Conservation (phyloP, 1,140 invertebrate genomes). For the Cotesia vestalis region DNA sequence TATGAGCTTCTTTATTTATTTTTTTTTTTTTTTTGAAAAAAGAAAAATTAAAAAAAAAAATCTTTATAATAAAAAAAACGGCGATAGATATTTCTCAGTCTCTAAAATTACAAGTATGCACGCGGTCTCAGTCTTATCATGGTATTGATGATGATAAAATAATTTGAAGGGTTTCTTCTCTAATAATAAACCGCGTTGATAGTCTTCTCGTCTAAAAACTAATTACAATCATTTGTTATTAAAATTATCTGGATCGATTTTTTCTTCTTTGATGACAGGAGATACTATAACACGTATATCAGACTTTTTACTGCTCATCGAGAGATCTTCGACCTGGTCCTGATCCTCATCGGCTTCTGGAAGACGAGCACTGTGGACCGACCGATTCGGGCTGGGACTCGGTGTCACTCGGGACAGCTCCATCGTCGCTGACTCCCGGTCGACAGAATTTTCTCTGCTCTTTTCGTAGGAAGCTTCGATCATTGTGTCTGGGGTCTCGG, state of each 20-base stretch:
- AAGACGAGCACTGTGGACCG: conserved; percentile 23
- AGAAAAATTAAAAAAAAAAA: too few relatives aligned
- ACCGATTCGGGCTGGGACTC: conserved; percentile 37
- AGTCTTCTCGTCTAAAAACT: background rate
- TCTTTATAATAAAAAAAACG: too few relatives aligned
- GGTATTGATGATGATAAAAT: conserved; percentile 11
- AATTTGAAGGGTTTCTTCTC: background rate
- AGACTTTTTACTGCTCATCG: conserved; percentile 54
- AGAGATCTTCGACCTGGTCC: conserved; percentile 66
- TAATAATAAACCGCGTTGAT: conserved; percentile 7
- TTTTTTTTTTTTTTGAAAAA: too few relatives aligned
- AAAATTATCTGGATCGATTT: conserved; percentile 32
- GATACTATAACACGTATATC: conserved; percentile 49
- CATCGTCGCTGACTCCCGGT: conserved; percentile 44
- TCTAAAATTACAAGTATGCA: conserved; percentile 28
- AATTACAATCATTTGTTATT: conserved; percentile 37
- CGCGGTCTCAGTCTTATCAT: conserved; percentile 26
- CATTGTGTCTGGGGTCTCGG: conserved; percentile 38
- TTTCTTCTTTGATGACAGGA: conserved; percentile 48
- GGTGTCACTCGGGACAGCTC: conserved; percentile 45
- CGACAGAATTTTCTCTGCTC: conserved; percentile 40
- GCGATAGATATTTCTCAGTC: conserved; percentile 14
- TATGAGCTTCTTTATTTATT: too few relatives aligned
- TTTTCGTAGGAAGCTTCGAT: conserved; percentile 44
- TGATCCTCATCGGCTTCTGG: conserved; percentile 43